Evolutionary conservation across 92 coral and sea anemone species (phyloP).

Genomic region (Porites lobata): DNA sequence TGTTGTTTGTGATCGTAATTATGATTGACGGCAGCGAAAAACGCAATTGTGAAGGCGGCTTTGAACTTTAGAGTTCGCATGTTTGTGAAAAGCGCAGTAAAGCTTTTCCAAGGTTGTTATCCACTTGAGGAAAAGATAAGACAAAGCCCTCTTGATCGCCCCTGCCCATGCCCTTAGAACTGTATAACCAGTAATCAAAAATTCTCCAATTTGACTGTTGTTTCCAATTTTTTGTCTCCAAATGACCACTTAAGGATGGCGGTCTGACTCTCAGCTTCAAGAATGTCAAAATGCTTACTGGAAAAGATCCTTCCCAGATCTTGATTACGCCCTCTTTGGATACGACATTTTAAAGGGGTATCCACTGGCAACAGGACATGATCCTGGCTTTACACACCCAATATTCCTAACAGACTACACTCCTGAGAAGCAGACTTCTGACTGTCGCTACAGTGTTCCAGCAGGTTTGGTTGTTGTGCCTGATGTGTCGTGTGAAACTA

Average conservation of each 20-base stretch:
- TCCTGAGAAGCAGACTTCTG: conserved; percentile 35
- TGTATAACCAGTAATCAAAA: not conserved
- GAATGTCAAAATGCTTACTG: conserved; percentile 38
- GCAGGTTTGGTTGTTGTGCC: conserved; percentile 62
- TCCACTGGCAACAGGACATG: conserved; percentile 70
- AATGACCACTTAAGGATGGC: conserved; percentile 20
- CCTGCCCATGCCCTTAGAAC: not conserved
- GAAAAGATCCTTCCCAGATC: conserved; percentile 65
- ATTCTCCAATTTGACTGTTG: not conserved
- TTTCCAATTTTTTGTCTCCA: not conserved
- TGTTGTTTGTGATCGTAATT: too few relatives aligned
- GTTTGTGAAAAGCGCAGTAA: too few relatives aligned
- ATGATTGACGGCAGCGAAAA: too few relatives aligned
- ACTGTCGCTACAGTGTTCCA: conserved; percentile 66
- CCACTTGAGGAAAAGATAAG: too few relatives aligned
- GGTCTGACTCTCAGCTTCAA: conserved; percentile 44
- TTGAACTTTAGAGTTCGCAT: too few relatives aligned
- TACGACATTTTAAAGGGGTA: conserved; percentile 69
- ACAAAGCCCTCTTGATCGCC: too few relatives aligned
- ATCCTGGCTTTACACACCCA: conserved; percentile 77
- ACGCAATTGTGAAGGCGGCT: too few relatives aligned
- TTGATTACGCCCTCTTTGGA: conserved; percentile 72
- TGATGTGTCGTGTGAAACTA: conserved; percentile 74
- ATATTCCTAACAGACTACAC: conserved; percentile 63
- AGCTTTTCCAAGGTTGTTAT: too few relatives aligned